Evolutionary conservation across 2,113 vertebrate species (phyloP).

Genomic region (Rhizomys pruinosus): DNA sequence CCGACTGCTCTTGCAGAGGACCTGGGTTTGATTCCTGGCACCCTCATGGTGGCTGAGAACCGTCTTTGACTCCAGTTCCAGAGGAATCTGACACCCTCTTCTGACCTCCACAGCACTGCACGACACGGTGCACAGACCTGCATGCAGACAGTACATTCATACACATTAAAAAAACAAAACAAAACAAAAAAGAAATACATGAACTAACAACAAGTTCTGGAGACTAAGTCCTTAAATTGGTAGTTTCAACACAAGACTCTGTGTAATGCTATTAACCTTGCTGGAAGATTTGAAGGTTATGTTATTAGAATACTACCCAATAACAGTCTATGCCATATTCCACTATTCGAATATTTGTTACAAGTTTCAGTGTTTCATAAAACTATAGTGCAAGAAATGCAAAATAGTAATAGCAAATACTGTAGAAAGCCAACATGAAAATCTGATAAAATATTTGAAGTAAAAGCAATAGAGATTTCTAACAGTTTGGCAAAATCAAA

Average conservation of each 20-base stretch:
- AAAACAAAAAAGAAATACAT: too few species aligned
- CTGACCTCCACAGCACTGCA: too few species aligned
- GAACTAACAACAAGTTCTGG: slow-evolving; percentile 30
- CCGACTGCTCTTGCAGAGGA: too few species aligned
- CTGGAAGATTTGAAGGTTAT: background rate
- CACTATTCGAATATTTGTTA: background rate
- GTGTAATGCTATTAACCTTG: background rate
- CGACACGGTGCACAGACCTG: too few species aligned
- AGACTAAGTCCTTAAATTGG: slow-evolving; percentile 45
- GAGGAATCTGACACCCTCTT: too few species aligned
- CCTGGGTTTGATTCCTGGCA: too few species aligned
- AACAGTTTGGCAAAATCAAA: slow-evolving; percentile 38
- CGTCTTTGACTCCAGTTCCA: too few species aligned
- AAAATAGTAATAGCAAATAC: slow-evolving; percentile 27
- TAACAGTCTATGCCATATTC: background rate
- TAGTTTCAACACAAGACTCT: slow-evolving; percentile 17
- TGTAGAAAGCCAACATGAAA: background rate
- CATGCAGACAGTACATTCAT: too few species aligned
- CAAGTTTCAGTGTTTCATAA: slow-evolving; percentile 10
- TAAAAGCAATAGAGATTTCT: background rate
- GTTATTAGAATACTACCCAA: background rate
- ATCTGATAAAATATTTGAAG: background rate
- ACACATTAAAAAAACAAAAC: too few species aligned
- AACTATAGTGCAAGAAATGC: slow-evolving; percentile 12
- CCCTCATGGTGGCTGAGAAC: too few species aligned